Conservation (phyloP, 2,113 vertebrate genomes). For the Lasiurus borealis region DNA sequence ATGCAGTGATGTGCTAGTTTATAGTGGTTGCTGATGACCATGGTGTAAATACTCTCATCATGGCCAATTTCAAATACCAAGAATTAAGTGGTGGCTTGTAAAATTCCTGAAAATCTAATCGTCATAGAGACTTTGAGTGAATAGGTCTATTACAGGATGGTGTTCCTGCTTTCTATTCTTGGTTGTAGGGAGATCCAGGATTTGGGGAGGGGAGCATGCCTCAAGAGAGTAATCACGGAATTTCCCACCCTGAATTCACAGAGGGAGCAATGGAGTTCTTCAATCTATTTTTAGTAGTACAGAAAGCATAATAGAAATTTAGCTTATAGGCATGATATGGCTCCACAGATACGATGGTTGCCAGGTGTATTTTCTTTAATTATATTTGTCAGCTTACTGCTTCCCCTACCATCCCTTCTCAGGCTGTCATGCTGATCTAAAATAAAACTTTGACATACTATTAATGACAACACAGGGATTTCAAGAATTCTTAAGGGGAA, state of each 20-base stretch:
- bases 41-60: neutral
- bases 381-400: neutral
- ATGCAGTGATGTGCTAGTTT: neutral
- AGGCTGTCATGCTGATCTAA: neutral
- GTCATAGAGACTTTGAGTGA: neutral
- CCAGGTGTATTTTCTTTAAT: neutral
- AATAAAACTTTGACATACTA: neutral
- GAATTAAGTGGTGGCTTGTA: neutral
- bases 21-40: neutral
- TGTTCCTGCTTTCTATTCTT: neutral
- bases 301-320: neutral
- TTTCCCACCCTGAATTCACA: neutral
- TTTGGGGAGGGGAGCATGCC: too few species aligned
- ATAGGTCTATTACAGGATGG: neutral
- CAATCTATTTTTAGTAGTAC: neutral
- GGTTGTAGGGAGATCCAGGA: neutral
- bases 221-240: neutral
- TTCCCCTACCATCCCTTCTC: neutral
- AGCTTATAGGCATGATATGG: neutral
- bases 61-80: neutral
- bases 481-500: neutral
- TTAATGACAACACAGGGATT: neutral
- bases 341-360: neutral
- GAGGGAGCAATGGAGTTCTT: neutral
- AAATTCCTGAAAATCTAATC: neutral